These are phyloP conservation scores for Syrmaticus mikado DNA, from an alignment of 2,113 vertebrate genomes.

Conservation along the genomic window DNA sequence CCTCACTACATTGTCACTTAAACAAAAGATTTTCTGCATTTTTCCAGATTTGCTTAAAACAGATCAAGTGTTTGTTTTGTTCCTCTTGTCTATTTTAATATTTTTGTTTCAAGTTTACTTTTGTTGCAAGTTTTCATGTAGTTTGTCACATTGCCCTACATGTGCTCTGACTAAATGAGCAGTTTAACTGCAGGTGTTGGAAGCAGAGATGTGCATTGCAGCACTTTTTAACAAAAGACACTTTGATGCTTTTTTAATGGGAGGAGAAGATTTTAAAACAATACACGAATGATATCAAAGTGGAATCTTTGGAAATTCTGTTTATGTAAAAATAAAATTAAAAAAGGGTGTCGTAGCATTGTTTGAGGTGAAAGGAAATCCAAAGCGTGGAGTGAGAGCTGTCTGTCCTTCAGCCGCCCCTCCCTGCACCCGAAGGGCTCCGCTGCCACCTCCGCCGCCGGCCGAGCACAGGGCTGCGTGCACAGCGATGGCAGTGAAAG, in stretches of 20 bases:
- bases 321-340: not conserved
- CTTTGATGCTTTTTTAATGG: slow-evolving; percentile 55
- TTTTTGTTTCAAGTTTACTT: slow-evolving; percentile 43
- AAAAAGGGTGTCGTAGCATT: not conserved
- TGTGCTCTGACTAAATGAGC: not conserved
- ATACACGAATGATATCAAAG: not conserved
- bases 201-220: not conserved
- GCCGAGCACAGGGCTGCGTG: too few relatives aligned
- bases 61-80: not conserved
- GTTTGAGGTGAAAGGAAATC: not conserved
- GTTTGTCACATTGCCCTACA: not conserved
- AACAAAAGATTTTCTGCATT: not conserved
- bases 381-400: accelerated
- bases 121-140: not conserved
- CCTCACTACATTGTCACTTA: not conserved
- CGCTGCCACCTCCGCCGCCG: too few relatives aligned
- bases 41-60: not conserved
- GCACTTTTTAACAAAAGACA: not conserved
- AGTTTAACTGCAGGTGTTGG: not conserved
- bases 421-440: too few relatives aligned
- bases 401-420: not conserved
- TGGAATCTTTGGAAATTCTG: not conserved
- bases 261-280: not conserved
- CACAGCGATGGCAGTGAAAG: too few relatives aligned
- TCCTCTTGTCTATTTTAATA: slow-evolving; percentile 26